Evolutionary conservation across 2,888 invertebrate genomes (phyloP), one percentile per base, ranked within the genome.

Genomic region (Schrankia costaestrigalis): DNA sequence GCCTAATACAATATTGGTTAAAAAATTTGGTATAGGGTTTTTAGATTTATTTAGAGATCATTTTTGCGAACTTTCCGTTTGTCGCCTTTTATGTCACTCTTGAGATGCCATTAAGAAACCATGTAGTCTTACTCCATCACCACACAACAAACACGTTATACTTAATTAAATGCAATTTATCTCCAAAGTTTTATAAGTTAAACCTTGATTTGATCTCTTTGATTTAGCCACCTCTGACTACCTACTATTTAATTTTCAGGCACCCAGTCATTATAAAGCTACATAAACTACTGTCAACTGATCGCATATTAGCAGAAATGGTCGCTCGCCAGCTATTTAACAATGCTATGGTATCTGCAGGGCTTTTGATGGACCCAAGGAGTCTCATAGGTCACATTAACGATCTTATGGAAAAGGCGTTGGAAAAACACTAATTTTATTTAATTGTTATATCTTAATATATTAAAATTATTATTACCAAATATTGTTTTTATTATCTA

Each of bases 261-360:
- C 97, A 97, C 88, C 93, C 95, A 2, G 92, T 99, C 29, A 94
- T 98, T 41, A 95, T 94, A 69, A 97, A 98, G 78, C 87, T 99
- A 26, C 90, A 93, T 67, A 91, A 91, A 56, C 80, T 99, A 37
- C 92, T 91, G 38, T 89, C 89, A 11, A 90, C 88, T 12, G 94
- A 99, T 78, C 91, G 93, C 15, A 92, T 95, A 53, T 82, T 99
- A 39, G 97, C 96, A 0, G 91, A 93, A 51, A 90, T 98, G 58
- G 87, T 98, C 5, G 91, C 94, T 0, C 92, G 96, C 69, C 98
- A 98, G 90, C 75, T 99, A 21, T 98, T 97, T 74, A 93, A 93
- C 36, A 97, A 98, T 75, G 95, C 97, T 0, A 96, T 99, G 96
- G 95, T 98, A 6, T 94, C 95, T 3, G 98, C 98, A 21, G 98